Evolutionary conservation across 2,113 vertebrate species (phyloP).

Genomic region (Recurvirostra avosetta): DNA sequence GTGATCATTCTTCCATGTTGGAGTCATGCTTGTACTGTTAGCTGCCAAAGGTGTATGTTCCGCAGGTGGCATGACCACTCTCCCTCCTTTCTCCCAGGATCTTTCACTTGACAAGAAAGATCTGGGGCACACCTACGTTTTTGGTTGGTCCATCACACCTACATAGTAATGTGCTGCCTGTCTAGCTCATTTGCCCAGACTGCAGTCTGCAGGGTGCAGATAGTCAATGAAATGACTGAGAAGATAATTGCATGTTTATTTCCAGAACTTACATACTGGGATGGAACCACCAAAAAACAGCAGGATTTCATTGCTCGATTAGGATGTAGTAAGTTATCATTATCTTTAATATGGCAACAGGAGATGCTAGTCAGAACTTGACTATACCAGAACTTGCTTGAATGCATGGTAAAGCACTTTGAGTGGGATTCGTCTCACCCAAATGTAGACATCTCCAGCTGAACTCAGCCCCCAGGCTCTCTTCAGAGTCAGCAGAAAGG

Average conservation of each 20-base stretch:
- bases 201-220: background rate
- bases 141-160: background rate
- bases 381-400: background rate
- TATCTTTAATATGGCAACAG: background rate
- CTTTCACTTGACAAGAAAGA: background rate
- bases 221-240: background rate
- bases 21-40: background rate
- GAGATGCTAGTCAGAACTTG: background rate
- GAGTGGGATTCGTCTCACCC: background rate
- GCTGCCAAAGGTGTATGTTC: background rate
- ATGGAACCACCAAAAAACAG: background rate
- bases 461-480: background rate
- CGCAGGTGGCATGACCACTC: background rate
- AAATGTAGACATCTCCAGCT: background rate
- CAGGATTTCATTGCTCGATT: background rate
- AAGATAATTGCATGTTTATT: background rate
- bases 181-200: background rate
- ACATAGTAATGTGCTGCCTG: background rate
- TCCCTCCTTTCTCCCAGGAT: background rate
- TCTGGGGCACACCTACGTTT: background rate
- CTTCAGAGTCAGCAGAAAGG: background rate
- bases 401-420: background rate
- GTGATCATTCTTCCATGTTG: background rate
- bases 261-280: background rate
- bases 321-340: background rate